Evolutionary conservation across 2,113 vertebrate species (phyloP).

Genomic region (Spea multiplicata): DNA sequence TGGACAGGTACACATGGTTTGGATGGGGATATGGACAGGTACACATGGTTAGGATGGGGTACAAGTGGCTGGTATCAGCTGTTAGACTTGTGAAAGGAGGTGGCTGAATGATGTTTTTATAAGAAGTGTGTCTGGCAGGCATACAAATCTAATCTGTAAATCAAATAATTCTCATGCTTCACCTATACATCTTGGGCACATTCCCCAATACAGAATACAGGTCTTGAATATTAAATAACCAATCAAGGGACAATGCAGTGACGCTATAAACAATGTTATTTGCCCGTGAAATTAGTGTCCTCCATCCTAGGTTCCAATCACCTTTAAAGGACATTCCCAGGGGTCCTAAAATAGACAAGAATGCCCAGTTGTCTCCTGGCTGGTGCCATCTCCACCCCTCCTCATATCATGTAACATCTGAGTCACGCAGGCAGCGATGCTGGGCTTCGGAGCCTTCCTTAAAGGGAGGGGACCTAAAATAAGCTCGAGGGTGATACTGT

Average conservation of each 20-base stretch:
- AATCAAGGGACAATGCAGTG: not conserved
- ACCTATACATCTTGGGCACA: not conserved
- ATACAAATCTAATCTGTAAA: not conserved
- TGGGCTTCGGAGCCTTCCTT: constrained; percentile 32
- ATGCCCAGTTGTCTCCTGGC: constrained; percentile 41
- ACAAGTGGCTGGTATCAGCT: constrained; percentile 6
- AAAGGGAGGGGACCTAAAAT: constrained; percentile 42
- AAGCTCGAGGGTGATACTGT: constrained; percentile 6
- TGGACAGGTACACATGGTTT: too few relatives aligned
- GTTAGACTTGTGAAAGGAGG: not conserved
- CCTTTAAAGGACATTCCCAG: constrained; percentile 48
- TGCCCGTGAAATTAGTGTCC: not conserved
- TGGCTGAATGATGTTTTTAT: not conserved
- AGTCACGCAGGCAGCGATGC: constrained; percentile 29
- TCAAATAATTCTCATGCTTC: not conserved
- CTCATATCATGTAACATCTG: constrained; percentile 45
- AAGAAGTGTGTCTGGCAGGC: not conserved
- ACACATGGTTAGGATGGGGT: not conserved
- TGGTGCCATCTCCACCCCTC: constrained; percentile 13
- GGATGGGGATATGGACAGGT: not conserved
- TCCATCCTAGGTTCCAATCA: constrained; percentile 22
- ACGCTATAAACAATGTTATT: not conserved
- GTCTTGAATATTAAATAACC: not conserved
- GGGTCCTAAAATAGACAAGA: constrained; percentile 45
- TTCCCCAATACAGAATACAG: not conserved